These are phyloP conservation scores for Apteryx mantelli DNA, from an alignment of 2,113 vertebrate species.

Conservation along the genomic window DNA sequence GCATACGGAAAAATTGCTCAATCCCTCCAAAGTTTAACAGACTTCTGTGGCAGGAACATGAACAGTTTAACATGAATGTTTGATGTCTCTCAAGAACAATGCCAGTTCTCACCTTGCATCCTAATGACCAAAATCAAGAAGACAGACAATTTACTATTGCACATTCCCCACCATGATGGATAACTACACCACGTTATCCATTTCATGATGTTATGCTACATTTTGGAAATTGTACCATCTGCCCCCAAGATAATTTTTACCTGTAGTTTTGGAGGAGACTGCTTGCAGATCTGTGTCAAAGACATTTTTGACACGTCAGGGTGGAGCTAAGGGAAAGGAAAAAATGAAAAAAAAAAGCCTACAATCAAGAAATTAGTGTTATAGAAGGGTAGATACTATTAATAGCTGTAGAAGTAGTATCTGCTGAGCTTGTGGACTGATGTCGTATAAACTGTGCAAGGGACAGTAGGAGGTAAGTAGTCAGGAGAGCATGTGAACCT, in stretches of 20 bases:
- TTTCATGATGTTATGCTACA: neutral
- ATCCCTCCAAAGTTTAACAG: neutral
- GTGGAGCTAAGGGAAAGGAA: neutral
- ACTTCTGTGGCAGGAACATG: neutral
- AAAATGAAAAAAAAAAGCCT: neutral
- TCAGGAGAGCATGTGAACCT: neutral
- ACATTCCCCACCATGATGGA: neutral
- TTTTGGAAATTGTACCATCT: neutral
- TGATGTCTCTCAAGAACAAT: neutral
- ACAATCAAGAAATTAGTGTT: neutral
- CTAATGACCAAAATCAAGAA: neutral
- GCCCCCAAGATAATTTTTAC: neutral
- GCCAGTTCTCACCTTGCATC: neutral
- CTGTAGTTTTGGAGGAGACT: neutral
- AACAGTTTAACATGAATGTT: neutral
- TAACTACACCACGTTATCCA: neutral
- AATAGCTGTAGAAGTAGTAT: neutral
- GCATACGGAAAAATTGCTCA: neutral
- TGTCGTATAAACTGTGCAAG: neutral
- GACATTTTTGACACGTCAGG: neutral
- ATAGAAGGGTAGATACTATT: neutral
- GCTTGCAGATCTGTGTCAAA: neutral
- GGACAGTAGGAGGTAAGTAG: neutral
- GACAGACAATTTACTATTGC: neutral
- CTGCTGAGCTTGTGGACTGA: neutral